Evolutionary conservation across 1,140 invertebrate genomes (phyloP), one percentile per base, ranked within the genome.

Genomic region (Drosophila tsacasi): DNA sequence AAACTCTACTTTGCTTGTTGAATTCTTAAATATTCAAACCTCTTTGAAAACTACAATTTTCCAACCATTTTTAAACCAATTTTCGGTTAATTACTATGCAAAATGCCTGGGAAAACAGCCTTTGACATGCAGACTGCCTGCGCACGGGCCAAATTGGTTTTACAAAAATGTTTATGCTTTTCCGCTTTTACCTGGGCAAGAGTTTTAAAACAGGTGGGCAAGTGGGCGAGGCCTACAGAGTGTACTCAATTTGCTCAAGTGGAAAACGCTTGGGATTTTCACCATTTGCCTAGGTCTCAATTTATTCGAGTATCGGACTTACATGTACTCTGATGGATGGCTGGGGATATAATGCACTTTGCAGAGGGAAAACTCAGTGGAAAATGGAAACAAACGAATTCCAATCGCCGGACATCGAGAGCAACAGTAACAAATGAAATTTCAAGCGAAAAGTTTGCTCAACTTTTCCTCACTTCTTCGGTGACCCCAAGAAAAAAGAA

Each of bases 361-460:
- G 13, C 57, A 25, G 9, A n/a, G 17, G 25, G 13, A 52, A 65
- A 57, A 25, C 35, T 39, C 54, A 9, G 13, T 54, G 50, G 27
- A 32, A 6, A 57, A 35, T 37, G 52, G 27, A 17, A 37, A 68
- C 49, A 49, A 61, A 50, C 59, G 23, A 81, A 82, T 73, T 66
- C 58, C 60, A 72, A 74, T 64, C 52, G 61, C 39, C 50, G 76
- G 63, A 66, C 62, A 67, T 55, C 68, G 21, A 46, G 47, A 64
- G 44, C 57, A 71, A 59, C 61, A 75, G 75, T 59, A 80, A 44
- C 65, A 71, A 85, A 78, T 66, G 61, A 54, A 82, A 79, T 65
- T 76, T 68, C 50, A 52, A 77, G 66, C 58, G n/a, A 32, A 73
- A 69, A 64, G 49, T 77, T 77, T 69, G 23, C 23, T 30, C 63